Evolutionary conservation across 2,113 vertebrate species (phyloP).

Genomic region (Barnardius zonarius): DNA sequence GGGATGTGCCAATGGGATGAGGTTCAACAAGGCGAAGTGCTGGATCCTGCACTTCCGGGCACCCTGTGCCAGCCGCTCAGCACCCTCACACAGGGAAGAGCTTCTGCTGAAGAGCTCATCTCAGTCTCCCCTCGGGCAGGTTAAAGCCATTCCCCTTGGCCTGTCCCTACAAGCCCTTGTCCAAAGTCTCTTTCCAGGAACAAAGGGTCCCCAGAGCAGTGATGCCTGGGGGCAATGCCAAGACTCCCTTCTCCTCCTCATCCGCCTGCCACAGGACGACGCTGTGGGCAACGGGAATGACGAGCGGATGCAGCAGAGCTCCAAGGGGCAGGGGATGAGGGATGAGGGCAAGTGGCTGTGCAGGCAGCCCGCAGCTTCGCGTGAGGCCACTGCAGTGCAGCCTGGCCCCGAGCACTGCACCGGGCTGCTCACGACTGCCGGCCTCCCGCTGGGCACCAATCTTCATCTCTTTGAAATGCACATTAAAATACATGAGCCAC

Average conservation of each 20-base stretch:
- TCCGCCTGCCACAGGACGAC: not conserved
- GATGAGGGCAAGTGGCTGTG: not conserved
- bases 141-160: not conserved
- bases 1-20: not conserved
- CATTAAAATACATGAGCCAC: slow-evolving; percentile 61
- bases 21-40: not conserved
- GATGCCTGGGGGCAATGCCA: not conserved
- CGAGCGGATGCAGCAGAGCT: rapidly evolving
- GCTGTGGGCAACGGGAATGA: not conserved
- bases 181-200: not conserved
- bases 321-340: not conserved
- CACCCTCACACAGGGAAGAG: not conserved
- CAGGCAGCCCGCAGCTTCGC: not conserved
- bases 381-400: not conserved
- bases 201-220: not conserved
- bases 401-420: not conserved
- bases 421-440: not conserved
- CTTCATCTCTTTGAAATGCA: slow-evolving; percentile 34
- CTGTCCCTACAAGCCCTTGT: no score
- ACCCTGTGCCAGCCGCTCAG: not conserved
- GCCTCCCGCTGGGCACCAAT: slow-evolving; percentile 27
- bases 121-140: not conserved
- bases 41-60: not conserved
- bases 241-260: not conserved
- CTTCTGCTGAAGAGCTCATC: not conserved